Evolutionary conservation across 2,113 vertebrate species (phyloP).

Genomic region (Brachypodius melanocephalos): DNA sequence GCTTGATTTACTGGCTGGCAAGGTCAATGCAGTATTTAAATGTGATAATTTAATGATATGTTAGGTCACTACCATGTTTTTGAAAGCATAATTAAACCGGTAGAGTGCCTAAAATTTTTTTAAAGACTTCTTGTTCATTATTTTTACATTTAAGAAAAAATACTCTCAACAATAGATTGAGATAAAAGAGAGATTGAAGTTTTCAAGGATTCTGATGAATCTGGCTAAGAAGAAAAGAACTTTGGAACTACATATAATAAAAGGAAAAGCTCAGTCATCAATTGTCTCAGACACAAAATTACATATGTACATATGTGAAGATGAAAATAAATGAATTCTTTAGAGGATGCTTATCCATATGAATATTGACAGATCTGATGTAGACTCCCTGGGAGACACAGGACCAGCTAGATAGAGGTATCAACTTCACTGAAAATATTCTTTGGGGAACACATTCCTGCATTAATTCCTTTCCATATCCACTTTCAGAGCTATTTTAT

Average conservation of each 20-base stretch:
- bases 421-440: neutral
- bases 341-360: neutral
- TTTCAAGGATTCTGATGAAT: neutral
- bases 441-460: neutral
- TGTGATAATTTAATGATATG: slow-evolving; percentile 14
- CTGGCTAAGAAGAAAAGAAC: neutral
- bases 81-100: neutral
- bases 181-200: neutral
- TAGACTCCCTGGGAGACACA: neutral
- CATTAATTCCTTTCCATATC: neutral
- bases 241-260: neutral
- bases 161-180: neutral
- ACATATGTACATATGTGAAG: neutral
- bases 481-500: neutral
- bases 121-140: neutral
- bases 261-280: neutral
- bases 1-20: slow-evolving; percentile 17
- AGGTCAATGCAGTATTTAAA: neutral
- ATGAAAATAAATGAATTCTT: neutral
- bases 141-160: neutral
- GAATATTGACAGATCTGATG: neutral
- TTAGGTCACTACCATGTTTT: neutral
- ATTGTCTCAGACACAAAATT: neutral
- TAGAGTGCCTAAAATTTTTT: neutral
- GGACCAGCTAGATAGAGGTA: neutral